A percentile compares a stretch with the other conserved stretches of the same genome.
These are phyloP conservation scores for Drosophila demipolita DNA, from an alignment of 2,888 invertebrate genomes.

Conservation along the genomic window DNA sequence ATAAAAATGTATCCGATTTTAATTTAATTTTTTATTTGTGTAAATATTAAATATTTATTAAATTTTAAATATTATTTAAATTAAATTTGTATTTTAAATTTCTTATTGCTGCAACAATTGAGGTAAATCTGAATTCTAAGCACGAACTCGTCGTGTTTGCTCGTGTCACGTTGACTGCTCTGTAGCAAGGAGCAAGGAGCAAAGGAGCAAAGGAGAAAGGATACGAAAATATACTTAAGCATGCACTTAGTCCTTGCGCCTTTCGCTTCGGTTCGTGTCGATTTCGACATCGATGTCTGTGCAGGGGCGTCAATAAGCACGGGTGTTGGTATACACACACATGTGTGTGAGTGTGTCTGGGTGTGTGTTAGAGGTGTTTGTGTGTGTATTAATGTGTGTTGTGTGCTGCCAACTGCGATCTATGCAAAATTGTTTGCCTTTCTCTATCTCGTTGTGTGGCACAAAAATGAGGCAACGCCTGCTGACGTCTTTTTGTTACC, in stretches of 20 bases:
- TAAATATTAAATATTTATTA: too few relatives aligned
- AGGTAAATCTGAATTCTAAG: too few relatives aligned
- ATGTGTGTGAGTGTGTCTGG: slow-evolving; percentile 12
- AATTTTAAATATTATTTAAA: too few relatives aligned
- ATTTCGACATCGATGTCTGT: slow-evolving; percentile 68
- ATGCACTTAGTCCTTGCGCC: slow-evolving; percentile 80
- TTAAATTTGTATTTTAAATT: too few relatives aligned
- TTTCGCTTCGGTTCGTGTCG: slow-evolving; percentile 64
- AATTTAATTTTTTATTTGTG: too few relatives aligned
- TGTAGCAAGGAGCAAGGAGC: slow-evolving; percentile 31
- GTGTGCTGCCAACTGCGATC: slow-evolving; percentile 72
- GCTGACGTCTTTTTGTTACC: slow-evolving; percentile 61
- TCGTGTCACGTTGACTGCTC: slow-evolving; percentile 5
- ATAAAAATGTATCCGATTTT: too few relatives aligned
- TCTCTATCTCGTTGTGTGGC: slow-evolving; percentile 34
- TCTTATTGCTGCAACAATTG: too few relatives aligned
- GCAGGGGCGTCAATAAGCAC: slow-evolving; percentile 72
- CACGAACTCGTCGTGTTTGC: neutral
- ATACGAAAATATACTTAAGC: slow-evolving; percentile 72
- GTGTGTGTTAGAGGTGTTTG: slow-evolving; percentile 3
- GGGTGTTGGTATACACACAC: slow-evolving; percentile 1
- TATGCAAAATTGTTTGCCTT: slow-evolving; percentile 76
- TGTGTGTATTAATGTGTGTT: slow-evolving; percentile 24
- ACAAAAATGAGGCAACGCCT: slow-evolving; percentile 53
- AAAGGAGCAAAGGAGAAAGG: slow-evolving; percentile 25